Base-by-base conservation (phyloP, 2,113 vertebrate genomes). In the Chlorodrepanis virens region DNA sequence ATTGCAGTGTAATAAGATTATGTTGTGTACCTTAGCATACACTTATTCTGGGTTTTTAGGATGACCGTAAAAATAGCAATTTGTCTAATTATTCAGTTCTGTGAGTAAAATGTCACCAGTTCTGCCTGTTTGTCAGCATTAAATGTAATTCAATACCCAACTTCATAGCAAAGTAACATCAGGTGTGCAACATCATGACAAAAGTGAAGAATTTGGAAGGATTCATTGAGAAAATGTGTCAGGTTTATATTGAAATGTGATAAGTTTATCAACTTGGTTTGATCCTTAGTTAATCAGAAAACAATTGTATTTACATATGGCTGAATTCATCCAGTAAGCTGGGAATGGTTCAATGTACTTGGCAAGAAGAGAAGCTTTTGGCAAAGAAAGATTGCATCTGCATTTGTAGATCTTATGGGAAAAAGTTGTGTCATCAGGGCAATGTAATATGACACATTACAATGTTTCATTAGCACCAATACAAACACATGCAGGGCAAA, bases 391-490 rank as follows among this genome's bases (percentile, higher is more conserved):
- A 59, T 63, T 5, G 3, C 79, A 86, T 93, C 90, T 95, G 71
- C 67, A 74, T 94, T 93, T 90, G 45, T 70, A 63, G 64, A 94
- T 77, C 68, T 94, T 88, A 70, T 37, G 61, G 90, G 90, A 50
- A 90, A 92, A 95, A 86, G 33, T 39, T 94, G 75, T 93, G 40
- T 88, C 85, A 92, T 77, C 82, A 80, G 45, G 33, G 24, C 54
- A 92, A 28, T 83, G 50, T 52, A 88, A 80, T 35, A n/a, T 35
- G 79, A 83, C 85, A 95, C 25, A 1, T 72, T 85, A 76, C 76
- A 69, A 40, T 65, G 50, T 45, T 90, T 88, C 67, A 53, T 65
- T 90, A 80, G 39, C 61, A 93, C 33, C 42, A 54, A 50, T 29
- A 69, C 35, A 80, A 94, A 87, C 33, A 85, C 18, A 79, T 29